Evolutionary conservation across 2,888 invertebrate species (phyloP), one percentile per base, ranked within the genome.

Genomic region (Sepiola atlantica): DNA sequence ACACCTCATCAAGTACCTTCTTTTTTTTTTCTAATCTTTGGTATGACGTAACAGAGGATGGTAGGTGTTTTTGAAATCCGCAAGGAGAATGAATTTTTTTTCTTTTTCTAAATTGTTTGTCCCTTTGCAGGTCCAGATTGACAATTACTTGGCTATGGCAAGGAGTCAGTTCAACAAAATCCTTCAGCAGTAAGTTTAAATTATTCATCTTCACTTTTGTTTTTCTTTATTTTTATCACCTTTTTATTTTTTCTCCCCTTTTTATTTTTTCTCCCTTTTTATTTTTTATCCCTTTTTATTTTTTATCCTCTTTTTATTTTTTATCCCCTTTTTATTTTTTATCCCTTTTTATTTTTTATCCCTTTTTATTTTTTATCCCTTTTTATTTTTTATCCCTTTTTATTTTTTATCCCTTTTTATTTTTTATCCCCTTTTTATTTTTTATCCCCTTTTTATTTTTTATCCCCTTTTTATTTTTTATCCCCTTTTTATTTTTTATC

Each of bases 91-190:
- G 6, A n/a, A 77, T 16, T 90, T 20, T 92, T 55, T 93, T 94
- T 77, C 55, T 93, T 93, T 55, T n/a, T n/a, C n/a, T 77, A 12
- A n/a, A 77, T 16, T 90, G 10, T 92, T 35, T 93, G 94, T 77
- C 55, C 92, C 92, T 57, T 95, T 95, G 24, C 95, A 97, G 97
- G 96, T 96, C 91, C 96, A 97, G 95, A 97, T 97, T 95, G 97
- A 97, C 95, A 96, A 96, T 95, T 96, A 97, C 95, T 94, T 97
- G 94, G 96, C 96, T 94, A 95, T 97, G 95, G 96, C 96, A 54
- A 96, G 96, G 94, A 96, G 95, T 55, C 96, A 97, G 94, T 95
- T 97, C 94, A 96, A 96, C 95, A 96, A 96, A 91, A 96, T 97
- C 94, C 94, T 96, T 94, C 96, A 96, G 94, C 97, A 97, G 97